phyloP scores from a whole-genome alignment of 1,140 invertebrate species.

The Charaxes varanes region DNA sequence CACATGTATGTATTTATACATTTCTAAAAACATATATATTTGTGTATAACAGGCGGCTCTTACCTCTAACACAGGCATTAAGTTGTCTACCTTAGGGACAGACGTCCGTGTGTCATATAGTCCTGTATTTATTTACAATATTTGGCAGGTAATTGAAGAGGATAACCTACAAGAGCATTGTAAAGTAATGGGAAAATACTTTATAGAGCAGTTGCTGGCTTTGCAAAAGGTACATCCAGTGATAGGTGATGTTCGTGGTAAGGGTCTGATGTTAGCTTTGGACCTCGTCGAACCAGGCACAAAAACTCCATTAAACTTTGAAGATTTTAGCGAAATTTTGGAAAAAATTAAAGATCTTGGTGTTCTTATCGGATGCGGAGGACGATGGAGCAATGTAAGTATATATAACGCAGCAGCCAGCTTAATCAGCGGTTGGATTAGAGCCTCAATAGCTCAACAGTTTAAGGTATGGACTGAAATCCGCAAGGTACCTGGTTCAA shows the following conservation, averaged over 20 bases:
- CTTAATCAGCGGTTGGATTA: no score
- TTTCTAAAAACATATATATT: no score
- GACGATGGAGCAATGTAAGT: conserved; percentile 90
- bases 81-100: no score
- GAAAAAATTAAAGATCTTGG: conserved; percentile 91
- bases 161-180: conserved; percentile 89
- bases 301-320: conserved; percentile 77
- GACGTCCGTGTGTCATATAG: no score
- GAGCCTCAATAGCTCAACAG: no score
- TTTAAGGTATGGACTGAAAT: no score
- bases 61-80: no score
- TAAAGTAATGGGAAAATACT: conserved; percentile 85
- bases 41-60: no score
- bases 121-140: no score
- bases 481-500: no score
- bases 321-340: conserved; percentile 82
- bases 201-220: conserved; percentile 83
- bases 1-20: no score
- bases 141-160: conserved; percentile 95
- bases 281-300: conserved; percentile 86
- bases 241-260: conserved; percentile 96
- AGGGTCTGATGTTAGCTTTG: conserved; percentile 97
- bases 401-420: no score
- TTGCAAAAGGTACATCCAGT: conserved; percentile 82
- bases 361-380: conserved; percentile 91